A percentile compares a stretch with the other conserved stretches of the same genome.
These are phyloP conservation scores for Mus pahari DNA, from an alignment of 2,113 vertebrate genomes.

Conservation along the genomic window DNA sequence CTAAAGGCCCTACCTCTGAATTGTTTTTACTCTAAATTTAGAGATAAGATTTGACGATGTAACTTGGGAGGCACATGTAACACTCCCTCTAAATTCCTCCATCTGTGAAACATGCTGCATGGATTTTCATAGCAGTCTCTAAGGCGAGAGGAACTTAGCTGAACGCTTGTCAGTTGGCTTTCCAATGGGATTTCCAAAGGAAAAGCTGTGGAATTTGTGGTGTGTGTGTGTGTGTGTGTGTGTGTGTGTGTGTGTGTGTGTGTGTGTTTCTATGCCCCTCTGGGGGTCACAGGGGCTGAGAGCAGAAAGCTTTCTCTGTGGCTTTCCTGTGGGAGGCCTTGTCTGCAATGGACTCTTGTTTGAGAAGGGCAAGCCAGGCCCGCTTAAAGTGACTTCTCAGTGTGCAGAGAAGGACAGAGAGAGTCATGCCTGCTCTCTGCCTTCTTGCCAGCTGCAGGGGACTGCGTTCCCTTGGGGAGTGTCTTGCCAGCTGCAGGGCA, in stretches of 20 bases:
- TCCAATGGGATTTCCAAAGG: not conserved
- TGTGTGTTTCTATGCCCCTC: not conserved
- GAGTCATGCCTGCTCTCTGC: not conserved
- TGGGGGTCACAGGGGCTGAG: no score
- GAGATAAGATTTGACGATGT: not conserved
- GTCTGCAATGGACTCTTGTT: not conserved
- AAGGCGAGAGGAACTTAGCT: not conserved
- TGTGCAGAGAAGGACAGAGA: not conserved
- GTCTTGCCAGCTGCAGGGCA: not conserved
- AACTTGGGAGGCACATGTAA: no score
- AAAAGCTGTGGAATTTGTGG: not conserved
- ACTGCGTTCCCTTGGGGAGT: slow-evolving; percentile 19
- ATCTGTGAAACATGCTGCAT: not conserved
- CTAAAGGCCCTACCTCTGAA: not conserved
- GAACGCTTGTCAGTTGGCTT: not conserved
- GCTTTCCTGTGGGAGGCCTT: not conserved
- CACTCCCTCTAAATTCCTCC: not conserved
- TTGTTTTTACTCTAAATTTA: not conserved
- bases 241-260: no score
- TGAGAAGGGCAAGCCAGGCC: not conserved
- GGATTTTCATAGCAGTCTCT: not conserved
- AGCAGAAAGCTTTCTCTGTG: not conserved
- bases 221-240: no score
- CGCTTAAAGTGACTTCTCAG: not conserved
- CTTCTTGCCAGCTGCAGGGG: not conserved